Evolutionary conservation across 2,888 invertebrate genomes (phyloP), one percentile per base, ranked within the genome.

Genomic region (Pogonocherus hispidulus): DNA sequence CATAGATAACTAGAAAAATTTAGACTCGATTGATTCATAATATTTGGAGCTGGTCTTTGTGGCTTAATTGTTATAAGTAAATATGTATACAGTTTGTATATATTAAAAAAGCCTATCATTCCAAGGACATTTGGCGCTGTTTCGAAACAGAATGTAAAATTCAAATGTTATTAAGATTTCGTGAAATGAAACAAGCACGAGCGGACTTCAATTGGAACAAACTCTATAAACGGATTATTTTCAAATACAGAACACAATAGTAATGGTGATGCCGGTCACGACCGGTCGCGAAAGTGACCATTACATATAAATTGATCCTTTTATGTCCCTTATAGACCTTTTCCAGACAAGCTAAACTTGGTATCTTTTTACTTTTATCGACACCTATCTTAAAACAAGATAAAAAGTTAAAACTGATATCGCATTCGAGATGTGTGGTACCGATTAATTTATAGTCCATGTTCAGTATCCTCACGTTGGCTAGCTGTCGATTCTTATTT

Each of bases 291-390:
- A 81, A 84, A 82, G 82, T 83, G 82, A 83, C 82, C 83, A 82
- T 83, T 82, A 82, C 82, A 79, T 80, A 82, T 80, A 81, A 82
- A 81, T 80, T 80, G 81, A 81, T 81, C 80, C 80, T 79, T 80
- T 82, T 79, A 78, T 75, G 74, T 70, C 70, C 74, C 72, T 72
- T 74, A 74, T 75, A 71, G 73, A 68, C 72, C 71, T 72, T 71
- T 74, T 76, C 69, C 66, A 63, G 70, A 67, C 70, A 72, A 64
- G 66, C 65, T 70, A 63, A 70, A 72, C 70, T 71, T 66, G 66
- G 60, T 73, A 71, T 74, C 73, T 74, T 78, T 76, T 76, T 76
- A 71, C 74, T 71, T 75, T 75, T 76, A 76, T 76, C 75, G 75
- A 76, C 76, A 79, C 75, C 73, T 76, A 69, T 73, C 67, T 67